phyloP scores from a whole-genome alignment of 1,140 invertebrate species.

The Neelides sp. region DNA sequence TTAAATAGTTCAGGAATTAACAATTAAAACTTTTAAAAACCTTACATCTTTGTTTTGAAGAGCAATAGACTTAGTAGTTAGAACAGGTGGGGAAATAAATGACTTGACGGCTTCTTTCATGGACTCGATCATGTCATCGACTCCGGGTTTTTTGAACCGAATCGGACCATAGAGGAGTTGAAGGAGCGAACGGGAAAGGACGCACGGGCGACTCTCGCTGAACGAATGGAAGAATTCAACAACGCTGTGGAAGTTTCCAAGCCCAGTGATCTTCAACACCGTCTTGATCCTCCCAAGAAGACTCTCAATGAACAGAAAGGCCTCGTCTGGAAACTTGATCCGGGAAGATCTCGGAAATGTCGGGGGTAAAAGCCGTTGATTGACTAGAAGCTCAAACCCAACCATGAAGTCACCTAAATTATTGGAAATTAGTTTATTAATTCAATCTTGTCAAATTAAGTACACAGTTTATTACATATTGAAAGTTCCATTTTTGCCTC shows the following conservation, averaged over 20 bases:
- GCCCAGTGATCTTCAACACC: slow-evolving; percentile 63
- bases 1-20: slow-evolving; percentile 8
- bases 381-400: slow-evolving; percentile 90
- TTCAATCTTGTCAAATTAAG: neutral
- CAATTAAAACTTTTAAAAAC: slow-evolving; percentile 1
- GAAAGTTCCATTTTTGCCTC: neutral
- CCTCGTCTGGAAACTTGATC: slow-evolving; percentile 70
- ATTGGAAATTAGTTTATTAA: neutral
- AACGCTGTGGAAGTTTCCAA: slow-evolving; percentile 31
- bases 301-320: slow-evolving; percentile 70
- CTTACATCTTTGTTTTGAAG: slow-evolving; percentile 48
- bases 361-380: slow-evolving; percentile 84
- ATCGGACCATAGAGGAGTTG: slow-evolving; percentile 64
- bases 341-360: slow-evolving; percentile 96
- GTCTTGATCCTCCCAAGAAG: slow-evolving; percentile 64
- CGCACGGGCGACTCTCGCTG: slow-evolving; percentile 73
- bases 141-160: slow-evolving; percentile 39
- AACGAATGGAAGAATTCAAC: slow-evolving; percentile 92
- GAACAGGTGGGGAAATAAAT: slow-evolving; percentile 76
- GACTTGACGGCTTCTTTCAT: slow-evolving; percentile 67
- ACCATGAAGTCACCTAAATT: slow-evolving; percentile 39
- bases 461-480: neutral
- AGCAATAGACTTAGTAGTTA: slow-evolving; percentile 53
- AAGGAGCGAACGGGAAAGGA: slow-evolving; percentile 80
- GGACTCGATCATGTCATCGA: slow-evolving; percentile 55